Evolutionary conservation across 2,888 invertebrate species (phyloP), one percentile per base, ranked within the genome.

Genomic region (Oscheius sp.): DNA sequence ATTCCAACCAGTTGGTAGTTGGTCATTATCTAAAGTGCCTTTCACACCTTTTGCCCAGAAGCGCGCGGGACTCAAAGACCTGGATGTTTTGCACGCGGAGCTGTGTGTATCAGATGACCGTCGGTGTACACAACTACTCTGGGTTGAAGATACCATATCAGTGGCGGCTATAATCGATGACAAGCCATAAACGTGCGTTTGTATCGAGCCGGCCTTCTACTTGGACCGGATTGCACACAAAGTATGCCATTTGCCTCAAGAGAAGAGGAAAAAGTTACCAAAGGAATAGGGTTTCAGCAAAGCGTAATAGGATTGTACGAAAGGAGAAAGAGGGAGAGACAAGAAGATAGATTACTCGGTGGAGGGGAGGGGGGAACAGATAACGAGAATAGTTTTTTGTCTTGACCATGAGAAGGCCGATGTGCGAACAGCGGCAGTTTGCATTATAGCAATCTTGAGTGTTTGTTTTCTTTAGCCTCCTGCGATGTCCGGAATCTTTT

Each of bases 161-260:
- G 59, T 38, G 59, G 59, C 59, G 24, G 59, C 59, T 28, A 59
- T 59, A 59, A 59, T 59, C 59, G 59, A 44, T 59, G 59, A 59
- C 59, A 59, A 59, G 59, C 59, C 59, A 59, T 59, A 59, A 59
- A 59, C 41, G 41, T n/a, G 59, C 54, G 54, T 33, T 54, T 54
- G 30, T 54, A 41, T 44, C 38, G 59, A 59, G 59, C 54, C 54
- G 54, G 54, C 54, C 54, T 54, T 50, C 50, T 28, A 50, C n/a
- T 24, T 22, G 33, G 59, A 59, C 59, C 44, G 59, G 59, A 38
- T 59, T 59, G 59, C 59, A 59, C 41, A 59, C 59, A 28, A 44
- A 44, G n/a, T n/a, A 44, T 9, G 30, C 26, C 20, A 22, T 14
- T 17, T 22, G 49, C 17, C 22, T 14, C 49, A 49, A 17, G 49